These are phyloP conservation scores for Nephrocerus scutellatus DNA, from an alignment of 2,888 invertebrate genomes.

Conservation along the genomic window DNA sequence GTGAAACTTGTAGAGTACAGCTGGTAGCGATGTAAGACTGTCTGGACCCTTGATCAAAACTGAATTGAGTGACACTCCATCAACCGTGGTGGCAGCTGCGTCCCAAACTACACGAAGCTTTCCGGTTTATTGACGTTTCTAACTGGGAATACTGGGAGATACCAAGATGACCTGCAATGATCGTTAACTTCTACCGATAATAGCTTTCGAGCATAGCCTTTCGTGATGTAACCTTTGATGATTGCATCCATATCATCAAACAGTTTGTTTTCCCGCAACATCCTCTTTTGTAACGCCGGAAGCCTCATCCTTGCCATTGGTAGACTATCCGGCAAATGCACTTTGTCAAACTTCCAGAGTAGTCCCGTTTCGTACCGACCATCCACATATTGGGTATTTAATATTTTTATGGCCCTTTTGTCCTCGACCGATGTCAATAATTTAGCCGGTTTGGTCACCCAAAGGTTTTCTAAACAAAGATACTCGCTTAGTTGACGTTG, in stretches of 20 bases:
- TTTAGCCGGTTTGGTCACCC: too few relatives aligned
- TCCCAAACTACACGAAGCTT: slow-evolving; percentile 29
- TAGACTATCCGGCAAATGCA: slow-evolving; percentile 8
- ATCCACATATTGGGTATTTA: too few relatives aligned
- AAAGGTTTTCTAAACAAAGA: too few relatives aligned
- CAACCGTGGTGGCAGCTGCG: slow-evolving; percentile 28
- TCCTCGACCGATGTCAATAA: too few relatives aligned
- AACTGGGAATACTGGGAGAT: slow-evolving; percentile 7
- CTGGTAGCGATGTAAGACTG: slow-evolving; percentile 6
- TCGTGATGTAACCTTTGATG: neutral
- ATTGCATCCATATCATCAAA: too few relatives aligned
- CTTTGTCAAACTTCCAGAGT: too few relatives aligned
- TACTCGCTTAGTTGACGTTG: too few relatives aligned
- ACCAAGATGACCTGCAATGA: slow-evolving; percentile 4
- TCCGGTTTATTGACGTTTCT: slow-evolving; percentile 22
- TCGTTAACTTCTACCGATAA: too few relatives aligned
- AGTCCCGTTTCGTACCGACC: neutral
- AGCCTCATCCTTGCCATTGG: too few relatives aligned
- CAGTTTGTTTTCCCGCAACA: too few relatives aligned
- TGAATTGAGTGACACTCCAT: slow-evolving; percentile 28
- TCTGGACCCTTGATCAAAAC: slow-evolving; percentile 33
- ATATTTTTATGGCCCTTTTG: too few relatives aligned
- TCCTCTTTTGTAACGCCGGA: too few relatives aligned
- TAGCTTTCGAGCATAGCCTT: slow-evolving; percentile 5
- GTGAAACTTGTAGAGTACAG: slow-evolving; percentile 7